Conservation (phyloP, 2,888 invertebrate genomes). For the Campaea margaritaria region DNA sequence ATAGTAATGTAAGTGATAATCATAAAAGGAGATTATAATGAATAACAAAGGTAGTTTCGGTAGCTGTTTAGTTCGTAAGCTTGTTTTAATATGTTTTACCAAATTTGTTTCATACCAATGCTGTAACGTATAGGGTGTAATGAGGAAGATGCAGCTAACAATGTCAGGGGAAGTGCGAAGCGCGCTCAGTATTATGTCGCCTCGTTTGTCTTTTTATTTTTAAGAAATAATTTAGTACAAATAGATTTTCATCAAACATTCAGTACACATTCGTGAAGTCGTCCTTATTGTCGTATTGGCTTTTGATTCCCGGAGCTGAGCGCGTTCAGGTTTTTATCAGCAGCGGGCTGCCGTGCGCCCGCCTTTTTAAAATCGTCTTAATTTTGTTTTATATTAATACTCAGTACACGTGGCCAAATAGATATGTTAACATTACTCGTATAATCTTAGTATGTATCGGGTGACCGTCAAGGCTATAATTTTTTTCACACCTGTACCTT, state of each 20-base stretch:
- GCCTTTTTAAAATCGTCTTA: slow-evolving; percentile 13
- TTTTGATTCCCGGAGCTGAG: slow-evolving; percentile 9
- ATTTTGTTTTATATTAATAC: slow-evolving; percentile 40
- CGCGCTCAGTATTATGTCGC: slow-evolving; percentile 17
- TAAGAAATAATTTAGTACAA: slow-evolving; percentile 18
- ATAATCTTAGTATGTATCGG: slow-evolving; percentile 38
- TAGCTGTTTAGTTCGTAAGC: slow-evolving; percentile 76
- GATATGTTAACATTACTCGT: slow-evolving; percentile 42
- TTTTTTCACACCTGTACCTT: neutral
- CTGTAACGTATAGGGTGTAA: slow-evolving; percentile 71
- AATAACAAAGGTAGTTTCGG: slow-evolving; percentile 70
- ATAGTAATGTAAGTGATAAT: slow-evolving; percentile 44
- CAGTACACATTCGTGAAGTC: neutral
- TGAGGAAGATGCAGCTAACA: slow-evolving; percentile 54
- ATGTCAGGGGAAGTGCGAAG: slow-evolving; percentile 17
- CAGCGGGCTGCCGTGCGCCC: slow-evolving; percentile 22
- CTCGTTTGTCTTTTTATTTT: neutral
- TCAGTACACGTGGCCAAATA: slow-evolving; percentile 62
- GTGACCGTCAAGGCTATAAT: slow-evolving; percentile 2
- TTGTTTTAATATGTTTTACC: slow-evolving; percentile 71
- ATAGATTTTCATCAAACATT: neutral
- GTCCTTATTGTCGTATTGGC: neutral
- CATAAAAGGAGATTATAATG: slow-evolving; percentile 70
- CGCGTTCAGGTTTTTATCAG: slow-evolving; percentile 35
- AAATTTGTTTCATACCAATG: slow-evolving; percentile 84